Percentiles rank a stretch among this genome's conserved stretches.
phyloP scores from a whole-genome alignment of 2,888 invertebrate genomes.

The Ophioninae sp. region DNA sequence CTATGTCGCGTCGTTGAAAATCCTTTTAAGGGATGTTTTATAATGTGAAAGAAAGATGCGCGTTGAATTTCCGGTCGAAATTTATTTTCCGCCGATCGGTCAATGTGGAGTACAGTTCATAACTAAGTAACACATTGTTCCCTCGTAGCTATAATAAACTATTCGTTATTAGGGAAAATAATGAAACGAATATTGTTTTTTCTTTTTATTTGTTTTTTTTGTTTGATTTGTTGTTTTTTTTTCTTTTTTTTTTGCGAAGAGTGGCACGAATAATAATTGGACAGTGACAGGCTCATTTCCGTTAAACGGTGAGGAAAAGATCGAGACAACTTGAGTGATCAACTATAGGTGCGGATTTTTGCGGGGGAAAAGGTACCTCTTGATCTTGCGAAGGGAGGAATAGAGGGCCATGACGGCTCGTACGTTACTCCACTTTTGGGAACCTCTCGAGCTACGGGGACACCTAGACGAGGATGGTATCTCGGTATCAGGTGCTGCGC shows the following conservation, averaged over 20 bases:
- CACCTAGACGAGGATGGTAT: slow-evolving; percentile 72
- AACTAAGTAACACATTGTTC: too few relatives aligned
- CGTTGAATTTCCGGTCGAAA: too few relatives aligned
- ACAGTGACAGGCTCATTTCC: slow-evolving; percentile 10
- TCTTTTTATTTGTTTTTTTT: too few relatives aligned
- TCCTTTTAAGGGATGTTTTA: too few relatives aligned
- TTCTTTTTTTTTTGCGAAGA: slow-evolving; percentile 1
- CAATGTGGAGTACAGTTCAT: too few relatives aligned
- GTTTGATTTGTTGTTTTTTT: too few relatives aligned
- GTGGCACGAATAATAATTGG: not conserved
- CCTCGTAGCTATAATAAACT: too few relatives aligned
- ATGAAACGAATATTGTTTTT: too few relatives aligned
- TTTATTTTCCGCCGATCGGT: too few relatives aligned
- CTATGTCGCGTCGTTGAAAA: too few relatives aligned
- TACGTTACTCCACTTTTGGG: slow-evolving; percentile 92
- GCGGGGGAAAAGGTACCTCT: slow-evolving; percentile 85
- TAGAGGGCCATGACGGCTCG: slow-evolving; percentile 95
- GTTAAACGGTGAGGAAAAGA: slow-evolving; percentile 26
- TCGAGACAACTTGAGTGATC: slow-evolving; percentile 42
- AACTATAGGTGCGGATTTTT: slow-evolving; percentile 60
- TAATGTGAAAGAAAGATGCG: too few relatives aligned
- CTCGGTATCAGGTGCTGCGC: slow-evolving; percentile 77
- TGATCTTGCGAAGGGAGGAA: slow-evolving; percentile 93
- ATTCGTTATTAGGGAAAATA: too few relatives aligned
- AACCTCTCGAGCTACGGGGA: slow-evolving; percentile 77